These are phyloP conservation scores for Psophia crepitans DNA, from an alignment of 2,113 vertebrate genomes.

Conservation along the genomic window DNA sequence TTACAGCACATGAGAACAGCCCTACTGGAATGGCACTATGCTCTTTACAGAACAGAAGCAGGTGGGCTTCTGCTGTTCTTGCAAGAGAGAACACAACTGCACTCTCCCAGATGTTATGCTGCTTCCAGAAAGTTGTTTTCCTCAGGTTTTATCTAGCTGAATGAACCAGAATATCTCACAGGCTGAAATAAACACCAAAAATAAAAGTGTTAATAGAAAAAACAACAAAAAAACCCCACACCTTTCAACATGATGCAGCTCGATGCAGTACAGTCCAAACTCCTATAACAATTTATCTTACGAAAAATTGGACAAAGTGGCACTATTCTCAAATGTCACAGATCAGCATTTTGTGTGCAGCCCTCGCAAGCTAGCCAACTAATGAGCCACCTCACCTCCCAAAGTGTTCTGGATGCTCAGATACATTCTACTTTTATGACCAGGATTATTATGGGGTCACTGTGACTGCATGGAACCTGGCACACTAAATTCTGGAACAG, in stretches of 20 bases:
- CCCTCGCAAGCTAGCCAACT: neutral
- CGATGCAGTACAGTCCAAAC: neutral
- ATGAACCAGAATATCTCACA: neutral
- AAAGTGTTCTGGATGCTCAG: neutral
- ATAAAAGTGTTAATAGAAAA: neutral
- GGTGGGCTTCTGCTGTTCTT: neutral
- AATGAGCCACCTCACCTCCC: neutral
- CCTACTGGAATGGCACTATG: neutral
- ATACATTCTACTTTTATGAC: neutral
- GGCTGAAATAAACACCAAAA: neutral
- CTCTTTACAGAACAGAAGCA: neutral
- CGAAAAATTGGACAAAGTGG: neutral
- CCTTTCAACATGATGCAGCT: neutral
- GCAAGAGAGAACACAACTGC: neutral
- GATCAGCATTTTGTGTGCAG: neutral
- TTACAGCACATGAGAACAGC: neutral
- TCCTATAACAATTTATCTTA: neutral
- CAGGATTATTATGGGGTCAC: neutral
- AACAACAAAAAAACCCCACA: neutral
- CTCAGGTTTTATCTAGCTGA: neutral
- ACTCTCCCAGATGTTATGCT: neutral
- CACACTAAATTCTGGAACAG: neutral
- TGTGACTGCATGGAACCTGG: neutral
- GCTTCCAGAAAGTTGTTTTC: neutral
- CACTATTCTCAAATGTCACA: neutral